Conservation (phyloP, 2,888 invertebrate species). For the Drosophila nr. perissopoda region DNA sequence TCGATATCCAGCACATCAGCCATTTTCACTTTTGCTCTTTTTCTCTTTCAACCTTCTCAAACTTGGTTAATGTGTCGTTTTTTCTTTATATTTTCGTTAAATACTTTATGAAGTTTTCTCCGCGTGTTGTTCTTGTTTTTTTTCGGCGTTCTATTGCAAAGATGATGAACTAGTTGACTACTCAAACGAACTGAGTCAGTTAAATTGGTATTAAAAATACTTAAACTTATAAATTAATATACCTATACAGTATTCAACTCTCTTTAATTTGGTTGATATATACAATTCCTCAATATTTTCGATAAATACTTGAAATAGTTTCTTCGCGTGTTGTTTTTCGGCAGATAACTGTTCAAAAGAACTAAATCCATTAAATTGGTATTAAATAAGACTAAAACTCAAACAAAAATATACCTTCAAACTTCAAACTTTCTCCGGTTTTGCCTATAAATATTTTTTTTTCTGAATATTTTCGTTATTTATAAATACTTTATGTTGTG, state of each 20-base stretch:
- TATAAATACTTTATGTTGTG: slow-evolving; percentile 4
- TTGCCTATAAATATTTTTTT: not conserved
- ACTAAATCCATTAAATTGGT: not conserved
- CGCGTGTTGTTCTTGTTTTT: slow-evolving; percentile 56
- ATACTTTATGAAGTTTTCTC: slow-evolving; percentile 23
- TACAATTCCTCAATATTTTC: not conserved
- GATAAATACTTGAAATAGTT: slow-evolving; percentile 3
- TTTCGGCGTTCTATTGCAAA: slow-evolving; percentile 11
- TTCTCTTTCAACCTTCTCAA: slow-evolving; percentile 1
- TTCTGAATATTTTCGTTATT: not conserved
- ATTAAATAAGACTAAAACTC: not conserved
- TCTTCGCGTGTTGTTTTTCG: slow-evolving; percentile 40
- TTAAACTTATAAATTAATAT: not conserved
- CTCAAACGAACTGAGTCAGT: not conserved
- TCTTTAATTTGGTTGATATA: not conserved
- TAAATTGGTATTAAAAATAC: slow-evolving; percentile 1
- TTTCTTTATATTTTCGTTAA: slow-evolving; percentile 7
- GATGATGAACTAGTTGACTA: not conserved
- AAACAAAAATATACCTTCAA: not conserved
- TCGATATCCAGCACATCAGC: slow-evolving; percentile 97
- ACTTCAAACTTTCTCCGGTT: not conserved
- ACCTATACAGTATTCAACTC: not conserved
- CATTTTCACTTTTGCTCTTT: slow-evolving; percentile 86
- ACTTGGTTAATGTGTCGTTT: not conserved
- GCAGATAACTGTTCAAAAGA: not conserved